Evolutionary conservation across 2,113 vertebrate genomes (phyloP).

Genomic region (Dipodomys stephensi): DNA sequence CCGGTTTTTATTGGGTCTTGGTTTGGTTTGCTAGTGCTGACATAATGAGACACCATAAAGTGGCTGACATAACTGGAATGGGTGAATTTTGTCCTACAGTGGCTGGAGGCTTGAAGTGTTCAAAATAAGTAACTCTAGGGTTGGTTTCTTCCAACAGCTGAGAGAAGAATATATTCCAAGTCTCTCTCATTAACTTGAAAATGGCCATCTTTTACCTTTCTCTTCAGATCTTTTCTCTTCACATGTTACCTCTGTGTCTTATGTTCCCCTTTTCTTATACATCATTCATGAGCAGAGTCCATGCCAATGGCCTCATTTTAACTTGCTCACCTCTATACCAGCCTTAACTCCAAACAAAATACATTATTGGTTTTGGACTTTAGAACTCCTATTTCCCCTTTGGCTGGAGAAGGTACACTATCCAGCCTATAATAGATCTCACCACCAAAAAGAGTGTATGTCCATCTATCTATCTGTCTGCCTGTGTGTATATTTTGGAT

Average conservation of each 20-base stretch:
- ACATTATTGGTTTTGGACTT: not conserved
- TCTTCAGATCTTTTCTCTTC: not conserved
- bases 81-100: not conserved
- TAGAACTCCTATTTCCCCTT: not conserved
- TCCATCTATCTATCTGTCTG: not conserved
- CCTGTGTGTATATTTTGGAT: not conserved
- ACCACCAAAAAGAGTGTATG: not conserved
- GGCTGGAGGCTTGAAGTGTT: not conserved
- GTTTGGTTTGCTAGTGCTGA: not conserved
- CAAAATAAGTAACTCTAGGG: not conserved
- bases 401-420: rapidly evolving
- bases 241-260: not conserved
- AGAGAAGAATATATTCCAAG: not conserved
- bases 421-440: not conserved
- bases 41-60: not conserved
- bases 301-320: conserved; percentile 7
- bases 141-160: not conserved
- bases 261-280: not conserved
- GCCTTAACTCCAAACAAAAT: not conserved
- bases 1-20: not conserved
- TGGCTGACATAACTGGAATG: not conserved
- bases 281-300: not conserved
- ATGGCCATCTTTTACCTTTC: not conserved
- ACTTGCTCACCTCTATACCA: not conserved
- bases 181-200: not conserved